Evolutionary conservation across 2,888 invertebrate genomes (phyloP), one percentile per base, ranked within the genome.

Genomic region (Lasioglossum oenotherae): DNA sequence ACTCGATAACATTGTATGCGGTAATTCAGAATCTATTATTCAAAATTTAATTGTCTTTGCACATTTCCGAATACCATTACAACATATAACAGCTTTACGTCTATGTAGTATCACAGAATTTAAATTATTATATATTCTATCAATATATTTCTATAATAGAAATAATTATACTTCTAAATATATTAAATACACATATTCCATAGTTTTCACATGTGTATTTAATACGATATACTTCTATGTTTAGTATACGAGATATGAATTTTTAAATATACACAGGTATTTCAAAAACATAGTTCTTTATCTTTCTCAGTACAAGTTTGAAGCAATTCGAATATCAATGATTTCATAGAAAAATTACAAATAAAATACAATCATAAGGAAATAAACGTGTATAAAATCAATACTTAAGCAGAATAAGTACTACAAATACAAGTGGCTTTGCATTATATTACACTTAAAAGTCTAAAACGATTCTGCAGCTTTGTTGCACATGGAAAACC

Each of bases 211-310:
- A 71, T 41, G 71, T 71, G 41, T 71, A 71, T 41, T 71, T 41
- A 71, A 71, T 41, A 71, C 23, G 41, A 44, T n/a, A 71, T 71
- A 71, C 6, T 71, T 41, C 14, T 71, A 71, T 19, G 76, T 41
- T 71, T 64, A 80, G 49, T 57, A 80, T 78, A 73, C 67, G 69
- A 85, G 82, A 81, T 81, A 73, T 78, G 78, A 83, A 81, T 81
- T 78, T 46, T 53, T 10, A 85, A 83, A 87, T 80, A 81, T 80
- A 88, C 79, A 81, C 76, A 71, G 75, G 71, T 88, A 82, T 80
- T 88, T 88, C 82, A 91, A 91, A 85, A 91, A 91, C 87, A 88
- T 78, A 90, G 83, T 88, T 82, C 85, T 89, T 88, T 89, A 88
- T 89, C 87, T 85, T 85, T 80, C 75, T 84, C 81, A 57, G 75